Percentiles rank a stretch among this genome's conserved stretches.
phyloP scores from a whole-genome alignment of 2,797 vertebrate genomes.

The Borostomias antarcticus region DNA sequence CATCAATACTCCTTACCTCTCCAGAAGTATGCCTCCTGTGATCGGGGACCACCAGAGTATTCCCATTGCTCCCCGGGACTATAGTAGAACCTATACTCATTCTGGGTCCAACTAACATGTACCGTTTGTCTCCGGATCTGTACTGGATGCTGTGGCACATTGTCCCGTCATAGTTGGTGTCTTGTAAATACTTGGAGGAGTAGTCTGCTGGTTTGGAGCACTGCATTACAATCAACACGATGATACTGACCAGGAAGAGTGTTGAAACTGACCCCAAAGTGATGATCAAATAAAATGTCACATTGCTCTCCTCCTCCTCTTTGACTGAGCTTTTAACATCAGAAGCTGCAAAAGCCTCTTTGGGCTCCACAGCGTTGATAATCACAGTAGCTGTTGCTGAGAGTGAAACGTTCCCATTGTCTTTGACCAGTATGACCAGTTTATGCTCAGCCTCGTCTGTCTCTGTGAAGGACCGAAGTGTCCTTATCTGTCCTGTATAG shows the following conservation, averaged over 20 bases:
- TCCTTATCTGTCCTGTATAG: conserved; percentile 47
- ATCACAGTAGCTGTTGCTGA: conserved; percentile 34
- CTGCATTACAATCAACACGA: conserved; percentile 43
- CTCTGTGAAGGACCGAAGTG: conserved; percentile 38
- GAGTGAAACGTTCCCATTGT: conserved; percentile 32
- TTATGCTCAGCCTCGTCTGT: conserved; percentile 36
- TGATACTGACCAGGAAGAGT: conserved; percentile 40
- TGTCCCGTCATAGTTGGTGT: conserved; percentile 34
- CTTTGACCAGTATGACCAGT: conserved; percentile 38
- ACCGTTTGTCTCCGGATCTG: conserved; percentile 46
- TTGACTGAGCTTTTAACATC: conserved; percentile 25
- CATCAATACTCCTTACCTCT: conserved; percentile 48
- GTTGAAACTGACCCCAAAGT: conserved; percentile 40
- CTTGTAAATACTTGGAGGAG: conserved; percentile 32
- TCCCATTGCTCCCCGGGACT: conserved; percentile 41
- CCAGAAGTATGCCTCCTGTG: conserved; percentile 24
- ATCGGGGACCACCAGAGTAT: conserved; percentile 42
- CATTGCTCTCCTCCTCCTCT: conserved; percentile 25
- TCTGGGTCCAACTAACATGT: conserved; percentile 55
- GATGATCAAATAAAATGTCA: conserved; percentile 39
- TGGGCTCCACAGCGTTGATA: conserved; percentile 26
- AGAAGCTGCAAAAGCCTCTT: conserved; percentile 34
- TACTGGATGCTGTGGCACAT: conserved; percentile 39
- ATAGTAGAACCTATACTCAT: conserved; percentile 48
- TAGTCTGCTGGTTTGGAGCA: conserved; percentile 30